Conservation (phyloP, 2,797 vertebrate genomes). For the Manis javanica region DNA sequence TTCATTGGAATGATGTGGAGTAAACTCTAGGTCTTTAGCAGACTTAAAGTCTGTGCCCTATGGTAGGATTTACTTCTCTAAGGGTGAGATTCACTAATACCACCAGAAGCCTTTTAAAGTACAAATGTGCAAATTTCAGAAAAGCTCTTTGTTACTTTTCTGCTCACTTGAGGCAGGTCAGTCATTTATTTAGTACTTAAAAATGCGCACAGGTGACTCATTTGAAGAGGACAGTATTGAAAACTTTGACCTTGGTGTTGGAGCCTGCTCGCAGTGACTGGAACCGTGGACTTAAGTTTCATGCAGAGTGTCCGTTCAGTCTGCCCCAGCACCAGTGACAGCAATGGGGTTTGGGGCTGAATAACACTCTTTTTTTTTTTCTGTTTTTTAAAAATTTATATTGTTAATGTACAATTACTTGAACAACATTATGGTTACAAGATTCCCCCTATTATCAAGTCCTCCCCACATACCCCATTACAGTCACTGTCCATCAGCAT, state of each 20-base stretch:
- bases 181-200: not conserved
- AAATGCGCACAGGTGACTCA: not conserved
- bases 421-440: no score
- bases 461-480: no score
- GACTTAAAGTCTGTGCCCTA: not conserved
- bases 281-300: not conserved
- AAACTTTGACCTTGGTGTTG: not conserved
- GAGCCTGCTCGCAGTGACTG: rapidly evolving
- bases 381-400: no score
- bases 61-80: not conserved
- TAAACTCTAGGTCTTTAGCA: not conserved
- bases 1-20: not conserved
- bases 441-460: no score
- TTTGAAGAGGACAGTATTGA: not conserved
- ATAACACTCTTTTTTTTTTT: not conserved
- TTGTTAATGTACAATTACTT: no score
- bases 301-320: rapidly evolving
- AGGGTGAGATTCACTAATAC: not conserved
- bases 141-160: not conserved
- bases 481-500: no score
- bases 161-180: not conserved
- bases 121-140: not conserved
- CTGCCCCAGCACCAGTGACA: rapidly evolving
- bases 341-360: no score
- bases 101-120: not conserved